phyloP scores from a whole-genome alignment of 2,888 invertebrate species.

The Folsomia manolachei region DNA sequence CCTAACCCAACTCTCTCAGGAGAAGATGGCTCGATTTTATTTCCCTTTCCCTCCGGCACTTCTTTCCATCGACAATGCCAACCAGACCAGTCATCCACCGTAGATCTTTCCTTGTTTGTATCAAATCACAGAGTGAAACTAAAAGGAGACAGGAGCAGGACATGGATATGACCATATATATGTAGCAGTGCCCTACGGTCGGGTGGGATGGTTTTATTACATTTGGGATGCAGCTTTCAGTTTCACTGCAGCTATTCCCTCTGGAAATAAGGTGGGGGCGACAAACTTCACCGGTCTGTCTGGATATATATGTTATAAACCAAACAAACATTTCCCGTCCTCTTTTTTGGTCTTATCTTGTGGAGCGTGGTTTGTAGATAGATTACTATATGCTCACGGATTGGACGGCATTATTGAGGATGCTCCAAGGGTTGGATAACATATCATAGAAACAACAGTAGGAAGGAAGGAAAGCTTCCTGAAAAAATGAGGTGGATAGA shows the following conservation, averaged over 20 bases:
- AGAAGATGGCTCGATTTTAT: background rate
- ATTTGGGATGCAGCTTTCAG: background rate
- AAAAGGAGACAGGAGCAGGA: background rate
- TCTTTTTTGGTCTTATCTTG: background rate
- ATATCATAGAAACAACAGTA: background rate
- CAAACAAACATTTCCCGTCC: background rate
- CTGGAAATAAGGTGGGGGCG: slow-evolving; percentile 1
- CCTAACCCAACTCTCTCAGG: background rate
- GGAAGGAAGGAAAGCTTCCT: background rate
- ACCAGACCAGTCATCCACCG: background rate
- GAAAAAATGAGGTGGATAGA: background rate
- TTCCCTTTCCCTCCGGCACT: background rate
- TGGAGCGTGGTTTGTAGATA: no score
- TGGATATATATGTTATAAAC: no score
- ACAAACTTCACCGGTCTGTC: background rate
- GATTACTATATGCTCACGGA: no score
- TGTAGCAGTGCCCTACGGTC: background rate
- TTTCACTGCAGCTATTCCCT: background rate
- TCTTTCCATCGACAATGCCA: background rate
- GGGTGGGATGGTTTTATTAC: background rate
- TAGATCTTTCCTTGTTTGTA: background rate
- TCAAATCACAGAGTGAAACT: background rate
- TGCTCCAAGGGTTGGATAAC: background rate
- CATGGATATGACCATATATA: no score
- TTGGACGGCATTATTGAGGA: no score